Evolutionary conservation across 2,797 vertebrate species (phyloP), one percentile per base, ranked within the genome.

Genomic region (Arrhamphus sclerolepis): DNA sequence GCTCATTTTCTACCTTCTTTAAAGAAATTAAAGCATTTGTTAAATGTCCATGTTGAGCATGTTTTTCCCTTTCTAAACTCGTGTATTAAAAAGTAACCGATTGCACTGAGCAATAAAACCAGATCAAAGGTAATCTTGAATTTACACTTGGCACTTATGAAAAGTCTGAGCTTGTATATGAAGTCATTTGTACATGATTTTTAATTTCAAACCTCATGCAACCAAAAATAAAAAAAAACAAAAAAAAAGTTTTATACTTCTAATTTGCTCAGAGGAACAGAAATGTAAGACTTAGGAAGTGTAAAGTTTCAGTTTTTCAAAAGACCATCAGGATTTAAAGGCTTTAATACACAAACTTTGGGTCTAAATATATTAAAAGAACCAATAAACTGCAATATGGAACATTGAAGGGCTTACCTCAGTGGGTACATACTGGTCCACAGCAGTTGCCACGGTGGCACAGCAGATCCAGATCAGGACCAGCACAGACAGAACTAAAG

Each of bases 391-490:
- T 18, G 11, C 13, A 14, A 6, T 7, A 24, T 44, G 46, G 0
- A 16, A 48, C 1, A 22, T n/a, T 1, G 11, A 1, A 57, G 21
- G 40, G 63, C 62, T 83, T 86, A 98, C 97, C 94, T 99, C 96
- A 51, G 93, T 91, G 16, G 97, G 95, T 46, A 97, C 94, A 63
- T 98, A 97, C 44, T 99, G 97, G 77, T 99, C 96, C 13, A 95
- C 94, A 65, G 98, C 98, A 19, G 98, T 99, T 22, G 96, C 97
- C 72, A 98, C 94, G 18, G 97, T 97, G 0, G 97, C 96, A 75
- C 98, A 99, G 81, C 97, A 98, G 82, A 99, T 98, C 97, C 98
- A 99, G 72, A 99, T 95, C 58, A 99, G 87, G 16, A 98, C 97
- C 88, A 98, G 70, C 66, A 98, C 94, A 0, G 98, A 99, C 43